phyloP scores from a whole-genome alignment of 2,888 invertebrate genomes.

The Salticus scenicus region DNA sequence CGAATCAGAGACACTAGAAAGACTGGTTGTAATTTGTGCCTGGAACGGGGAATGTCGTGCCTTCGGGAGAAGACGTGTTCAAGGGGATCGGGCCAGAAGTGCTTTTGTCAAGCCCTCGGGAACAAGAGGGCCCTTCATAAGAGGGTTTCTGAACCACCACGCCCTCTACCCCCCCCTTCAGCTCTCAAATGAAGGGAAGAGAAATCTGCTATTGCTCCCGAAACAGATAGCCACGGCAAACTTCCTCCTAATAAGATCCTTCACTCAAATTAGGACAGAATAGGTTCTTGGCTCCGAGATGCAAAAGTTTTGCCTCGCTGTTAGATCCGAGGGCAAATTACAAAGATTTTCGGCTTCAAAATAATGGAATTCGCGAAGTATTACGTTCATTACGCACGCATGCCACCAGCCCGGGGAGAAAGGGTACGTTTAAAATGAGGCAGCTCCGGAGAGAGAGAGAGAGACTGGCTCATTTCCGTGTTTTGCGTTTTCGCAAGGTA shows the following conservation, averaged over 20 bases:
- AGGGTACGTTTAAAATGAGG: too few relatives aligned
- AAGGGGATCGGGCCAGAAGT: conserved; percentile 59
- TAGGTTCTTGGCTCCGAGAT: neutral
- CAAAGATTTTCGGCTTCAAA: neutral
- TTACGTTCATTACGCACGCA: neutral
- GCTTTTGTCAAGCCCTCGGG: conserved; percentile 56
- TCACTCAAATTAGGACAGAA: conserved; percentile 40
- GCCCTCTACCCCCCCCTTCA: conserved; percentile 19
- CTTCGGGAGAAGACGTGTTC: conserved; percentile 66
- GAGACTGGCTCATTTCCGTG: too few relatives aligned
- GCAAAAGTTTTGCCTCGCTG: neutral
- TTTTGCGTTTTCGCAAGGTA: too few relatives aligned
- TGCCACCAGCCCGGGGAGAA: too few relatives aligned
- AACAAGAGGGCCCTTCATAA: conserved; percentile 53
- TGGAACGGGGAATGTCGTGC: conserved; percentile 29
- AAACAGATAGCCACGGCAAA: neutral
- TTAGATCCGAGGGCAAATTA: neutral
- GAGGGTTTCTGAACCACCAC: conserved; percentile 7
- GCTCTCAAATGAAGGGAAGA: conserved; percentile 37
- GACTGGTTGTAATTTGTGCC: conserved; percentile 14
- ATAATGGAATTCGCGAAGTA: neutral
- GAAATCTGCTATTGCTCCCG: conserved; percentile 31
- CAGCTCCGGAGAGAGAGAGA: too few relatives aligned
- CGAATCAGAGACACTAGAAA: conserved; percentile 2
- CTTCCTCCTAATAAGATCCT: conserved; percentile 39